phyloP scores from a whole-genome alignment of 1,140 invertebrate species.

The Diachasma alloeum region DNA sequence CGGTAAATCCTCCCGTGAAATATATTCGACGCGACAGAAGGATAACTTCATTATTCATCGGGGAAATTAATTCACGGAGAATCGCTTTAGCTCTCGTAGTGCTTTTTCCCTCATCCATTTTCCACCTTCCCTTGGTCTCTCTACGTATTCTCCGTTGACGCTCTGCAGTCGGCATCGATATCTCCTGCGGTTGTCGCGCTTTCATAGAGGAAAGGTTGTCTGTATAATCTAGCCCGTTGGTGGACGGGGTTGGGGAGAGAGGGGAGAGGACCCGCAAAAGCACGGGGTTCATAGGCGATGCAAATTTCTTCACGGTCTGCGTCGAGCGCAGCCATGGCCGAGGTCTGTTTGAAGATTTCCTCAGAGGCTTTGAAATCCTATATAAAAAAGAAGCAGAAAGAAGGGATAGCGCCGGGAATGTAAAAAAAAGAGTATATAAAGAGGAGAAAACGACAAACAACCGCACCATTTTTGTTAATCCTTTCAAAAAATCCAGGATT shows the following conservation, averaged over 20 bases:
- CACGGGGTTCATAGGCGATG: constrained; percentile 44
- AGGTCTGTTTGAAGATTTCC: constrained; percentile 49
- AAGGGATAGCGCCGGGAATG: background rate
- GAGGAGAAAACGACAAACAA: background rate
- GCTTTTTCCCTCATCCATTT: constrained; percentile 5
- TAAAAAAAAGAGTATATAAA: constrained; percentile 11
- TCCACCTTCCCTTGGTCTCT: background rate
- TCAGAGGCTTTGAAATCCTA: constrained; percentile 40
- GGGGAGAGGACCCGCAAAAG: background rate
- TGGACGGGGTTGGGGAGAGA: background rate
- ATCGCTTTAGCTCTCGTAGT: constrained; percentile 6
- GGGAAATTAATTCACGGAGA: constrained; percentile 14
- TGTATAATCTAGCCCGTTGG: background rate
- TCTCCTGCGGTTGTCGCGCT: background rate
- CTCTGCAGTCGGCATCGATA: background rate
- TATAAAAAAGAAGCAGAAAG: constrained; percentile 8
- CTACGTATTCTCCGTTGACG: background rate
- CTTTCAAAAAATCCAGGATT: background rate
- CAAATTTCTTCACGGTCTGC: constrained; percentile 41
- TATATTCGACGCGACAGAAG: background rate
- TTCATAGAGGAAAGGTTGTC: constrained; percentile 4
- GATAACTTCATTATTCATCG: constrained; percentile 22
- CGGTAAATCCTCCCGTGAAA: background rate
- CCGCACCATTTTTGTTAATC: background rate
- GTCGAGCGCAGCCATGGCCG: constrained; percentile 6